A percentile compares a stretch with the other conserved stretches of the same genome.
Conservation (phyloP, 2,888 invertebrate species). For the Tupiocoris notatus region DNA sequence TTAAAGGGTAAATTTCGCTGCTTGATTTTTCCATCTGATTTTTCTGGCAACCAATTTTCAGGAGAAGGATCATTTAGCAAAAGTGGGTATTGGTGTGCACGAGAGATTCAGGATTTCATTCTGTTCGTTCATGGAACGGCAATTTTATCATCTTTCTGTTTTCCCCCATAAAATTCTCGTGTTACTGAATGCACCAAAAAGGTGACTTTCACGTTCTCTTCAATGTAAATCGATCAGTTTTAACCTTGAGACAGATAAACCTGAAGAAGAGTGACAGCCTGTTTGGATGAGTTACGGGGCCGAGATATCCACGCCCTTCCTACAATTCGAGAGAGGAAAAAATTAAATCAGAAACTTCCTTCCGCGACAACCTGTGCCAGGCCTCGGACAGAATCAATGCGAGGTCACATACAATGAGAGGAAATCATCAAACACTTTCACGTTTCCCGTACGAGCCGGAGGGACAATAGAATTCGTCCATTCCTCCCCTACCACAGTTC, state of each 20-base stretch:
- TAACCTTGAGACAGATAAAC: conserved; percentile 4
- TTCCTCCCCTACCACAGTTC: not conserved
- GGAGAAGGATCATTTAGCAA: too few relatives aligned
- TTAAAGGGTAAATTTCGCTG: not conserved
- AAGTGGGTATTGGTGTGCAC: too few relatives aligned
- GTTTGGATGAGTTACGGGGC: not conserved
- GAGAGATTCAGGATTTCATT: too few relatives aligned
- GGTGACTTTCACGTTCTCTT: too few relatives aligned
- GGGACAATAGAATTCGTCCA: not conserved
- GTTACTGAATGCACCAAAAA: too few relatives aligned
- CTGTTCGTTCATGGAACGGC: too few relatives aligned
- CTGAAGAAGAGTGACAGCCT: not conserved
- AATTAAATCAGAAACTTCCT: not conserved
- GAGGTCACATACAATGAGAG: conserved; percentile 14
- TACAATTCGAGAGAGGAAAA: not conserved
- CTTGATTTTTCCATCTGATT: not conserved
- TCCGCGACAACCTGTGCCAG: not conserved
- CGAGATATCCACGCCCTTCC: not conserved
- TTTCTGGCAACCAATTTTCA: too few relatives aligned
- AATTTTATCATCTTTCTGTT: too few relatives aligned
- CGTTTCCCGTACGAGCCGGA: not conserved
- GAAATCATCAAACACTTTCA: conserved; percentile 19
- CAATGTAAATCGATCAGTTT: not conserved
- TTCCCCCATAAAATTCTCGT: too few relatives aligned
- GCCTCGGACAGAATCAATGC: not conserved